A percentile compares a stretch with the other conserved stretches of the same genome.
These are phyloP conservation scores for Drosophila orena DNA, from an alignment of 1,140 invertebrate species.

Conservation along the genomic window DNA sequence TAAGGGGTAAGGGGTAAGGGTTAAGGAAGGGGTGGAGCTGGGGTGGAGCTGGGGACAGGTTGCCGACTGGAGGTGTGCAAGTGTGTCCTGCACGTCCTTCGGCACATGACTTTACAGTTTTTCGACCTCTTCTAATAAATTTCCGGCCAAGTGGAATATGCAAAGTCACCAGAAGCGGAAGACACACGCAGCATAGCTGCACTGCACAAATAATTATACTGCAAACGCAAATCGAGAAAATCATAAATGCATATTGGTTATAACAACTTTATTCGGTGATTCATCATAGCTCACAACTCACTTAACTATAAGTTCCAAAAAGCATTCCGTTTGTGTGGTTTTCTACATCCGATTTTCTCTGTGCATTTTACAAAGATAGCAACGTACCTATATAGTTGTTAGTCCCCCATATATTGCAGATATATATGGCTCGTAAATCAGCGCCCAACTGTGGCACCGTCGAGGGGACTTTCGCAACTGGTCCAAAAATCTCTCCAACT, in stretches of 20 bases:
- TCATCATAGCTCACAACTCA: not conserved
- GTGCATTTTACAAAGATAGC: slow-evolving; percentile 18
- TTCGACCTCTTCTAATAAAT: slow-evolving; percentile 78
- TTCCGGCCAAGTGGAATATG: slow-evolving; percentile 63
- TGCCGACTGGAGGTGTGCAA: slow-evolving; percentile 31
- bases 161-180: slow-evolving; percentile 63
- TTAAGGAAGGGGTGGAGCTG: too few relatives aligned
- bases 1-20: too few relatives aligned
- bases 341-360: not conserved
- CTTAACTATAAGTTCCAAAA: too few relatives aligned
- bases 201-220: slow-evolving; percentile 6
- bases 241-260: too few relatives aligned
- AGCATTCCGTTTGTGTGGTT: too few relatives aligned
- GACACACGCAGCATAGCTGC: slow-evolving; percentile 34
- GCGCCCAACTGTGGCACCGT: slow-evolving; percentile 41
- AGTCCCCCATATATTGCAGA: slow-evolving; percentile 36
- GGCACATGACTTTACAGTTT: slow-evolving; percentile 69
- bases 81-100: slow-evolving; percentile 50
- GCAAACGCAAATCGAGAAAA: too few relatives aligned
- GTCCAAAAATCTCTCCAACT: slow-evolving; percentile 18
- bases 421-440: slow-evolving; percentile 61
- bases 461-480: slow-evolving; percentile 1
- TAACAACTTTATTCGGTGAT: too few relatives aligned
- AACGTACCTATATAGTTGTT: slow-evolving; percentile 18
- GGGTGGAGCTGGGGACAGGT: not conserved